Conservation (phyloP, 1,140 invertebrate species). For the Brachionus paranguensis region DNA sequence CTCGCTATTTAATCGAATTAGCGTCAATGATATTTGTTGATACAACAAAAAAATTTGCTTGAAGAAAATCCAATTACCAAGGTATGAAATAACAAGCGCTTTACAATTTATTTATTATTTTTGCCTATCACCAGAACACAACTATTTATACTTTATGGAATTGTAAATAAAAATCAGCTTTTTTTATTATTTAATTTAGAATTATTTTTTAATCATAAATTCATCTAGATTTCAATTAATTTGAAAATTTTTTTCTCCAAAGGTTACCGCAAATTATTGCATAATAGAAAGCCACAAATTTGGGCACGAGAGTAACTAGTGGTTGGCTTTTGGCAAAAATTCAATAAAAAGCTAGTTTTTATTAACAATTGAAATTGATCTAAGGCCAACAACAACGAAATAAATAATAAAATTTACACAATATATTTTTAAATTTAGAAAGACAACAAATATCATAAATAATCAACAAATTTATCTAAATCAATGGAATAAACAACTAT, state of each 20-base stretch:
- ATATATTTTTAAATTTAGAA: not conserved
- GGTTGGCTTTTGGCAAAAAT: not conserved
- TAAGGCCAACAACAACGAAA: not conserved
- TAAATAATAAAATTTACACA: not conserved
- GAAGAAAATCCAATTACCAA: not conserved
- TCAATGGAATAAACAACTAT: slow-evolving; percentile 1
- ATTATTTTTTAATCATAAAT: not conserved
- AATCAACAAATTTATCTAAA: not conserved
- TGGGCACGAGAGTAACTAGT: not conserved
- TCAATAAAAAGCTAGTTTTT: not conserved
- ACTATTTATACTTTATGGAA: not conserved
- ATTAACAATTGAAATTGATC: not conserved
- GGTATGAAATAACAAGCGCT: not conserved
- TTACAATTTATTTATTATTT: not conserved
- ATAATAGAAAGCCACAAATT: not conserved
- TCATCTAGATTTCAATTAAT: not conserved
- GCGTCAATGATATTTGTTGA: not conserved
- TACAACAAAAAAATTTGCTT: not conserved
- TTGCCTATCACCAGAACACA: not conserved
- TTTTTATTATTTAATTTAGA: not conserved
- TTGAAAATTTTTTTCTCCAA: not conserved
- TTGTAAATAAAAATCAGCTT: not conserved
- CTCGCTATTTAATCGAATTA: not conserved
- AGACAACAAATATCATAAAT: not conserved
- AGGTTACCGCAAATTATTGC: not conserved